Evolutionary conservation across 2,113 vertebrate genomes (phyloP).

Genomic region (Raphicerus campestris): DNA sequence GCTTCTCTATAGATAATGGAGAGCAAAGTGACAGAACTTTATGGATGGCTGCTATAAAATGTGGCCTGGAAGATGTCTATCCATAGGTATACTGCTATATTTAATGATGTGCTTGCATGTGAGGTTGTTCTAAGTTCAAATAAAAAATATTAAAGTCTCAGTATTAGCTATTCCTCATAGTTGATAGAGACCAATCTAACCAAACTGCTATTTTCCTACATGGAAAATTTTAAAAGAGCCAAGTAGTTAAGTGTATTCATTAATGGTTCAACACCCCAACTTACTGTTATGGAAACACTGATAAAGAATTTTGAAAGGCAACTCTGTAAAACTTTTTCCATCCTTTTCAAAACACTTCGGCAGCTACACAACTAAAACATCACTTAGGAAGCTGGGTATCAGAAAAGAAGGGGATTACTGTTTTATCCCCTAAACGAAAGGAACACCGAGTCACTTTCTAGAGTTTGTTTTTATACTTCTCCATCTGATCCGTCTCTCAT

Average conservation of each 20-base stretch:
- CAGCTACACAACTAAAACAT: neutral
- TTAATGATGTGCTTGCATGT: neutral
- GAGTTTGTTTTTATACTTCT: constrained; percentile 38
- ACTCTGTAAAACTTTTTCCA: constrained; percentile 1
- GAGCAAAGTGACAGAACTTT: neutral
- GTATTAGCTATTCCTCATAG: neutral
- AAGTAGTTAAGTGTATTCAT: neutral
- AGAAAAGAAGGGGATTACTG: neutral
- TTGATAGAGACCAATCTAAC: neutral
- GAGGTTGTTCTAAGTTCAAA: neutral
- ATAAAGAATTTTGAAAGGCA: constrained; percentile 16
- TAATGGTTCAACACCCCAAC: neutral
- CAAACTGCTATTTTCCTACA: constrained; percentile 25
- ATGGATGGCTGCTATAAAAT: neutral
- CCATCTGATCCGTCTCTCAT: constrained; percentile 35
- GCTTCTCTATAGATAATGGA: neutral
- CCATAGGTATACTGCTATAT: neutral
- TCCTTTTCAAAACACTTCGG: constrained; percentile 24
- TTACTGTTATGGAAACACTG: constrained; percentile 12
- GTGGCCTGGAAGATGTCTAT: neutral
- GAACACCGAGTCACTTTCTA: neutral
- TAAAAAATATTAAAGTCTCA: neutral
- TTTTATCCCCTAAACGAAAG: neutral
- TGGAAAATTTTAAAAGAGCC: neutral
- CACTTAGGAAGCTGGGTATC: neutral